Percentiles rank a stretch among this genome's conserved stretches.
Conservation (phyloP, 1,140 invertebrate genomes). For the Oreohelix idahoensis region DNA sequence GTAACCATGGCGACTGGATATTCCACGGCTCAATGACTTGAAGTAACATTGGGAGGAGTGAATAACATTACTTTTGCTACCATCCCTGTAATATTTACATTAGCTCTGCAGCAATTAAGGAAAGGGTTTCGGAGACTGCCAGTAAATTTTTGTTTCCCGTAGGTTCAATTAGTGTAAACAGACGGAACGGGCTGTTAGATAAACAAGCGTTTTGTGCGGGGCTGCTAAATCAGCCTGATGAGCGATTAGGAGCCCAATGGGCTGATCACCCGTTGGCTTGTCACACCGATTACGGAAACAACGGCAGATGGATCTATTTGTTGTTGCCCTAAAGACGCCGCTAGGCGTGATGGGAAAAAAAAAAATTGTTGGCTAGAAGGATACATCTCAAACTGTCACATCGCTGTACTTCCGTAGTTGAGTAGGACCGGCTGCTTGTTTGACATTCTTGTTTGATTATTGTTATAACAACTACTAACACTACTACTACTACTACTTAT, state of each 20-base stretch:
- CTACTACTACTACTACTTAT: too few species aligned
- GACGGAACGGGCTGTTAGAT: background rate
- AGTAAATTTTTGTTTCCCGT: background rate
- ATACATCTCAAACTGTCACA: too few species aligned
- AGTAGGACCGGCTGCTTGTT: too few species aligned
- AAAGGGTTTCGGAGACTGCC: background rate
- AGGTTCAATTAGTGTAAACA: background rate
- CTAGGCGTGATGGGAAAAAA: too few species aligned
- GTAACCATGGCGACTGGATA: background rate
- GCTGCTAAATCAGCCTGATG: background rate
- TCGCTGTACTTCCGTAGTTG: too few species aligned
- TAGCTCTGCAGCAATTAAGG: background rate
- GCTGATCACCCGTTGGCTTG: too few species aligned
- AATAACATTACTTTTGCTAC: background rate
- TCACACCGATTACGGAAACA: too few species aligned
- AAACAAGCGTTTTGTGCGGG: background rate
- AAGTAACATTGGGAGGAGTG: background rate
- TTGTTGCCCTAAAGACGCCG: too few species aligned
- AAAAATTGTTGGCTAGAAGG: too few species aligned
- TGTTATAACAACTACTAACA: too few species aligned
- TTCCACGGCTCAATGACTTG: background rate
- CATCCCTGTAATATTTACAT: background rate
- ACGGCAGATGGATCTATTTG: too few species aligned
- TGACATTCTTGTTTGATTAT: too few species aligned
- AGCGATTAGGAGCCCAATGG: background rate